phyloP scores from a whole-genome alignment of 35 echinoderm and acorn worm genomes.

The Ophioderma brevispina region DNA sequence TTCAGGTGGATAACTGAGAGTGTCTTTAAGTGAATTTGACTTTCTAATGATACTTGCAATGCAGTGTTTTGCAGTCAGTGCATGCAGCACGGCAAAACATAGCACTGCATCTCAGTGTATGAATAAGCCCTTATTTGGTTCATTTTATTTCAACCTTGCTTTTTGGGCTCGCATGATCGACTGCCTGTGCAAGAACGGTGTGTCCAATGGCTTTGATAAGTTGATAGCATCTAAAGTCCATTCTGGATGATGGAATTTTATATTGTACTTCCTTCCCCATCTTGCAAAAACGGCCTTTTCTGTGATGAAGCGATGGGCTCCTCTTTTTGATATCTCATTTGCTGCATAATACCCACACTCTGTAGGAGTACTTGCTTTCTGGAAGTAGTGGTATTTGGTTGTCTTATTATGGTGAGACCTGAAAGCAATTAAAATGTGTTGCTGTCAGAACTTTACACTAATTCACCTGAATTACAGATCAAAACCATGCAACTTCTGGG shows the following conservation, averaged over 20 bases:
- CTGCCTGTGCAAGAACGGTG: not conserved
- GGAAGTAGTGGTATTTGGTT: slow-evolving; percentile 73
- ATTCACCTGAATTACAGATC: too few relatives aligned
- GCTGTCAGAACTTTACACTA: too few relatives aligned
- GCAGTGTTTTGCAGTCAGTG: too few relatives aligned
- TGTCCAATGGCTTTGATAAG: not conserved
- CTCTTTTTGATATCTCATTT: slow-evolving; percentile 40
- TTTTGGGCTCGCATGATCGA: too few relatives aligned
- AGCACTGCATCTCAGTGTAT: too few relatives aligned
- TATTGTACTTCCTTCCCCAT: slow-evolving; percentile 57
- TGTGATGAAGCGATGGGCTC: slow-evolving; percentile 74
- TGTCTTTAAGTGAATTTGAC: too few relatives aligned
- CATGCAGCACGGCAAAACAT: too few relatives aligned
- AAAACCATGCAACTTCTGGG: too few relatives aligned
- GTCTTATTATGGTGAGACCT: slow-evolving; percentile 17
- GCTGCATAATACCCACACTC: slow-evolving; percentile 64
- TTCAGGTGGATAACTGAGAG: too few relatives aligned
- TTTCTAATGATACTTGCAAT: too few relatives aligned
- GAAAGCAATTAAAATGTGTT: not conserved
- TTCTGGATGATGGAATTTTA: slow-evolving; percentile 64
- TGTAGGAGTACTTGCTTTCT: not conserved
- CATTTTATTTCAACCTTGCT: too few relatives aligned
- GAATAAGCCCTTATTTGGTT: too few relatives aligned
- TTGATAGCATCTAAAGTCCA: slow-evolving; percentile 40
- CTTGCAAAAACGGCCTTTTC: slow-evolving; percentile 67